These are phyloP conservation scores for Epinephelus fuscoguttatus DNA, from an alignment of 2,113 vertebrate species.

Conservation along the genomic window DNA sequence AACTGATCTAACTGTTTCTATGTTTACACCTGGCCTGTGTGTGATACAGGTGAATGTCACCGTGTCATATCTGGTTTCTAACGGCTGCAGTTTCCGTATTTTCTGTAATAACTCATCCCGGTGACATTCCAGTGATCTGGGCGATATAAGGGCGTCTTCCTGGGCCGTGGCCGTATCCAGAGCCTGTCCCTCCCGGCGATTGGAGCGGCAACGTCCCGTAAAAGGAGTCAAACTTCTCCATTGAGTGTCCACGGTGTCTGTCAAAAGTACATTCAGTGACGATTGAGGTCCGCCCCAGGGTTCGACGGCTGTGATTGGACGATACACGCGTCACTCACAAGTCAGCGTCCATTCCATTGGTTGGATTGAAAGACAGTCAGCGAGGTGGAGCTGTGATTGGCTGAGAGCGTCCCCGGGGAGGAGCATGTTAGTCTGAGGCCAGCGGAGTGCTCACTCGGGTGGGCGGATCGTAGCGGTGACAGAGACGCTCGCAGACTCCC, in stretches of 20 bases:
- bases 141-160: conserved; percentile 57
- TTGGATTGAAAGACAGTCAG: neutral
- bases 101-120: conserved; percentile 2
- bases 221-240: conserved; percentile 83
- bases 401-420: neutral
- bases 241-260: conserved; percentile 74
- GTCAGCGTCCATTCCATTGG: conserved; percentile 40
- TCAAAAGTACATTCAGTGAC: conserved; percentile 69
- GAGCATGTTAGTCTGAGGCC: conserved; percentile 28
- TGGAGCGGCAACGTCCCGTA: conserved; percentile 78
- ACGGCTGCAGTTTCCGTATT: neutral
- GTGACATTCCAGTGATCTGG: conserved; percentile 56
- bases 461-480: conserved; percentile 83
- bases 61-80: neutral
- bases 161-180: conserved; percentile 40
- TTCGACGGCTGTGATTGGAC: conserved; percentile 33
- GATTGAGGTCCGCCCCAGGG: conserved; percentile 16
- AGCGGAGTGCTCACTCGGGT: conserved; percentile 67
- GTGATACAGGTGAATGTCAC: neutral
- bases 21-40: neutral
- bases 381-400: conserved; percentile 29
- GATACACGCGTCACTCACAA: neutral
- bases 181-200: conserved; percentile 53
- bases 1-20: no score
- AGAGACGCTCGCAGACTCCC: conserved; percentile 76